Conservation (phyloP, 2,797 vertebrate species). For the Trachops cirrhosus region DNA sequence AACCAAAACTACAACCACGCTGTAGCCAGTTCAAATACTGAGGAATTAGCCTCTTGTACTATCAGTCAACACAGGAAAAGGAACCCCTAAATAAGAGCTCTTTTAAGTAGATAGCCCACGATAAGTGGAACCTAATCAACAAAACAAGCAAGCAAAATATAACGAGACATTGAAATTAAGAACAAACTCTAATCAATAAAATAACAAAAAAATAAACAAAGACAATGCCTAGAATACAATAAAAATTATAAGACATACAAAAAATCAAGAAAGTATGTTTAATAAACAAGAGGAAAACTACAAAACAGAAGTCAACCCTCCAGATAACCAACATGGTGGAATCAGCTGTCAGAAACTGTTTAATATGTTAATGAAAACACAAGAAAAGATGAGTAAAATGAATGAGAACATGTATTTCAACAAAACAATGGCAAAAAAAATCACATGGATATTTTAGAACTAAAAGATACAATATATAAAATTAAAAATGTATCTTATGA, state of each 20-base stretch:
- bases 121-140: too few species aligned
- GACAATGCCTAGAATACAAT: background rate
- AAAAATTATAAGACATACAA: background rate
- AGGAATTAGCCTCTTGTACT: background rate
- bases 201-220: too few species aligned
- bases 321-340: background rate
- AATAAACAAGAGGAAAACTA: background rate
- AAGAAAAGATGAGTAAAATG: background rate
- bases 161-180: too few species aligned
- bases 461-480: background rate
- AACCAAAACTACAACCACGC: background rate
- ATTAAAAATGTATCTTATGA: background rate
- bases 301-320: background rate
- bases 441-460: background rate
- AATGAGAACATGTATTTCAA: background rate
- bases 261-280: background rate
- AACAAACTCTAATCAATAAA: too few species aligned
- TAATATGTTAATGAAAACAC: background rate
- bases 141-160: too few species aligned
- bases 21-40: background rate
- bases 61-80: background rate
- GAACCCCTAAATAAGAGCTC: background rate
- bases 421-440: background rate
- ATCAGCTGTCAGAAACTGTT: background rate
- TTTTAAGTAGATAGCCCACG: background rate